Base-by-base conservation (phyloP, 1,140 invertebrate species). In the Papilio aristodemus region DNA sequence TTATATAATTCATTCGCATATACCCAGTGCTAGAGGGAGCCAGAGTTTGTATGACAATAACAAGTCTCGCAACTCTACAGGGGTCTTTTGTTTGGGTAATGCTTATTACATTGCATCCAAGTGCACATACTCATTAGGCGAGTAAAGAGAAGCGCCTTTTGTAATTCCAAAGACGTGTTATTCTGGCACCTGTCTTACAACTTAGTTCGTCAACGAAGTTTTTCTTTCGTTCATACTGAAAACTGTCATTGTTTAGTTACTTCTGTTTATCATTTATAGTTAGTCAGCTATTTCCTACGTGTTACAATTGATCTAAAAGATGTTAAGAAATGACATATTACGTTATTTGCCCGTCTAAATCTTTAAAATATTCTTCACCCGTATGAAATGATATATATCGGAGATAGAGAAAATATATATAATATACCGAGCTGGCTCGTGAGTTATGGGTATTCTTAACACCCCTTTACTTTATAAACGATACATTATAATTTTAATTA, bases 1-100 rank as follows among this genome's bases (percentile, higher is more conserved):
- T 19, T 54, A 71, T 71, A 73, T 70, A 60, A 66, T 71, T 72
- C 70, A 72, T 70, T 63, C 39, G 57, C 57, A 14, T 17, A 10
- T 14, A 41, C 13, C 38, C n/a, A 50, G 38, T 13, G 38, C 8
- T 25, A 10, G 57, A 57, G 62, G 63, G 50, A 68, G 58, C 63
- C 58, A 17, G 46, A 54, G 19, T 54, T 54, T 54, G 46, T 5
- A 17, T 54, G 41, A 58, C 14, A 50, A 50, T 50, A 19, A 2
- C 14, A 22, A 7, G 22, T 6, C 1, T 27, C 22, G 6, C 9
- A 25, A 1, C 57, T 57, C n/a, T 19, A 22, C 25, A n/a, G 13
- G 9, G 19, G 2, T 36, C 5, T 17, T 58, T 36, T 58, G 27
- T 58, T n/a, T 11, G 13, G 32, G 8, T 25, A 25, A 32, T 32